Evolutionary conservation across 2,888 invertebrate species (phyloP).

Genomic region (Apotomis betuletana): DNA sequence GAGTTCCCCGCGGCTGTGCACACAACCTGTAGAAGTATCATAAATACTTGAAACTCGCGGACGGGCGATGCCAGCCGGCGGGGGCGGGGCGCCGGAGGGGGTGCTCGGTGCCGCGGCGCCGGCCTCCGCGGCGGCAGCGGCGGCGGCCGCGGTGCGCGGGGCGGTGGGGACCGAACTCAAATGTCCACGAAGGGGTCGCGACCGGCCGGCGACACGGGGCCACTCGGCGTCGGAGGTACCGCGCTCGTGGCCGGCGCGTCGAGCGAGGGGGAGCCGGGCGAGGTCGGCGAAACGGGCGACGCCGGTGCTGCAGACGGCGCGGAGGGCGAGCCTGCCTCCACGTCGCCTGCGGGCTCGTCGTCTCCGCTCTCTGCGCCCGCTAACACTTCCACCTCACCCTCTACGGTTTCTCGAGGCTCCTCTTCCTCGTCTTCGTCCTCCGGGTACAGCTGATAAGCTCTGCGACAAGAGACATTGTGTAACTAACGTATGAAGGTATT

Average conservation of each 20-base stretch:
- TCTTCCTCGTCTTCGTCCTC: slow-evolving; percentile 80
- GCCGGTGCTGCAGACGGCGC: slow-evolving; percentile 45
- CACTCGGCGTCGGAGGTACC: slow-evolving; percentile 40
- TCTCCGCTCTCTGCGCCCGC: slow-evolving; percentile 56
- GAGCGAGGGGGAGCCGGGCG: slow-evolving; percentile 42
- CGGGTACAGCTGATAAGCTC: slow-evolving; percentile 78
- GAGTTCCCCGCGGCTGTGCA: slow-evolving; percentile 44
- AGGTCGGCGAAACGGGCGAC: slow-evolving; percentile 41
- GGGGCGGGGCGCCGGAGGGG: slow-evolving; percentile 28
- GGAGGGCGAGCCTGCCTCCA: slow-evolving; percentile 51
- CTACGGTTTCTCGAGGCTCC: slow-evolving; percentile 61
- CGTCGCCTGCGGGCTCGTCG: slow-evolving; percentile 58
- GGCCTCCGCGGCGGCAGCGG: slow-evolving; percentile 31
- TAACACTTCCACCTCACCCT: slow-evolving; percentile 61
- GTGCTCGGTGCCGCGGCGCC: background rate
- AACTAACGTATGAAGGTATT: too few species aligned
- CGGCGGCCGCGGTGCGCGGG: slow-evolving; percentile 14
- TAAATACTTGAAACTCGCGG: slow-evolving; percentile 46
- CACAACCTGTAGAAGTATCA: slow-evolving; percentile 46
- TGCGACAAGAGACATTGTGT: slow-evolving; percentile 45
- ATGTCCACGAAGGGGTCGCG: slow-evolving; percentile 51
- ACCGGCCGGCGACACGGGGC: slow-evolving; percentile 4
- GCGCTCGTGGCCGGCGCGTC: slow-evolving; percentile 42
- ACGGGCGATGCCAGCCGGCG: slow-evolving; percentile 25
- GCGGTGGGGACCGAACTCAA: slow-evolving; percentile 48